Conservation (phyloP, 2,113 vertebrate genomes). For the Bubalus kerabau region DNA sequence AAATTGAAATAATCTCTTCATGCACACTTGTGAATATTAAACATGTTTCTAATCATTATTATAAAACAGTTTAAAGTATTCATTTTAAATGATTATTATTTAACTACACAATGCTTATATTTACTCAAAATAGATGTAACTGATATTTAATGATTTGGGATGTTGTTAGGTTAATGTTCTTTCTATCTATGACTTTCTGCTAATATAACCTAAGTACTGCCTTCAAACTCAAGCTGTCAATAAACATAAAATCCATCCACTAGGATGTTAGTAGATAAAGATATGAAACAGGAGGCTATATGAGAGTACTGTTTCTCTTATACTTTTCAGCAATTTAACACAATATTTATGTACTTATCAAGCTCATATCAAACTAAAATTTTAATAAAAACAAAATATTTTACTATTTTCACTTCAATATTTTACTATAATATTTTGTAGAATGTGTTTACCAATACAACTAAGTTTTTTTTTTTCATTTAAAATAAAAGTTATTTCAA, state of each 20-base stretch:
- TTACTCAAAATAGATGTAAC: background rate
- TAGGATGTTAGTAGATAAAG: background rate
- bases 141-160: background rate
- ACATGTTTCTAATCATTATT: background rate
- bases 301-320: background rate
- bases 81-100: background rate
- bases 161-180: background rate
- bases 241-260: background rate
- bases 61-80: background rate
- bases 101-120: background rate
- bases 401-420: background rate
- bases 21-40: background rate
- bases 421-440: background rate
- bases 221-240: background rate
- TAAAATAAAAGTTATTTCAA: background rate
- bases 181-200: background rate
- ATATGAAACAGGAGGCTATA: fast-evolving
- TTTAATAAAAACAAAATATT: background rate
- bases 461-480: background rate
- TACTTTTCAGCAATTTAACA: background rate
- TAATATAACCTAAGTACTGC: background rate
- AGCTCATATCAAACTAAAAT: background rate
- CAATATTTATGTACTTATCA: background rate
- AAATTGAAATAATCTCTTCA: background rate
- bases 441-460: background rate